Base-by-base conservation (phyloP, 2,797 vertebrate genomes). In the Aplochiton taeniatus region DNA sequence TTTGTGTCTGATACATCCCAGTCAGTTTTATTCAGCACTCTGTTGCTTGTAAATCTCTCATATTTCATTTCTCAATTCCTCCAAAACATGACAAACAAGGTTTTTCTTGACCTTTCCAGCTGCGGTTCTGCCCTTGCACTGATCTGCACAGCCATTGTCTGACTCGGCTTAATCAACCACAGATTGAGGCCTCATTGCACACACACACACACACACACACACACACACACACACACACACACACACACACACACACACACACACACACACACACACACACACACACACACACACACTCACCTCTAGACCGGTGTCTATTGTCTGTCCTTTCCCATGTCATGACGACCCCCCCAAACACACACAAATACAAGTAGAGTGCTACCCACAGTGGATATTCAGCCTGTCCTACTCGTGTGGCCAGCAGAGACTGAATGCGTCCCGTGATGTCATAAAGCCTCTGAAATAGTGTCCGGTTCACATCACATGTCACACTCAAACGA, bases 371-470 rank as follows among this genome's bases (percentile, higher is more conserved):
- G 11, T 1, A 54, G 52, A 19, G 52, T 54, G 31, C 6, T 2
- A 31, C 31, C 31, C 52, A 10, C 17, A 0, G 60, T 48, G 19
- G 63, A 4, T 20, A 54, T 62, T 60, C 19, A 51, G 68, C 62
- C 60, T 66, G 68, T 73, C 58, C 56, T 45, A 44, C 46, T 19
- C 17, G 47, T 68, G 75, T 17, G 7, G 16, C 76, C 69, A 81
- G 61, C 57, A 45, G 59, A 63, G 73, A 62, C 58, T 12, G 1
- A 11, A 63, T 65, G 49, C 64, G 76, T 81, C 79, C 81, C 78
- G 72, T 83, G 78, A 85, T 83, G 76, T 82, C 80, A 83, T 72
- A 62, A 46, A 81, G 68, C 49, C 63, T 79, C 75, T 50, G 59
- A 0, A 11, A 60, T 58, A 0, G n/a, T n/a, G n/a, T n/a, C n/a